Base-by-base conservation (phyloP, 1,140 invertebrate species). In the Aphelinus atriplicis region DNA sequence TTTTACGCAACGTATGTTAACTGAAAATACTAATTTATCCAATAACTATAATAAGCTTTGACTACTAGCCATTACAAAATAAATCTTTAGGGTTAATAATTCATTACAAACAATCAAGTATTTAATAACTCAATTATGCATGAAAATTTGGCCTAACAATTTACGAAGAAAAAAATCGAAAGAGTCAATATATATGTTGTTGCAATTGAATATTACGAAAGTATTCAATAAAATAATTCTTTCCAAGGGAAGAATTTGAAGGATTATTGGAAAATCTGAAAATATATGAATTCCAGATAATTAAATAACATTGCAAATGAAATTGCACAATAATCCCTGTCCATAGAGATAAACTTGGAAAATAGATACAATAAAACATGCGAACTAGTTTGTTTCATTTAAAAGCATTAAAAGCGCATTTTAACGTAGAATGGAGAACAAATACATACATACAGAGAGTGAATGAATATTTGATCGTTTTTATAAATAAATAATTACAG, bases 391-490 rank as follows among this genome's bases (percentile, higher is more conserved):
- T 51, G 43, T 55, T 67, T 47, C 10, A 26, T 2, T 73, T 55
- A 61, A 26, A 62, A 68, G 57, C 57, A 62, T 63, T 57, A 9
- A 10, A 68, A 47, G 5, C 9, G 6, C 47, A 53, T 51, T 42
- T 3, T 57, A 67, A 4, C 47, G n/a, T 50, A n/a, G 53, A 65
- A 55, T 43, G 5, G 61, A 43, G 4, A 48, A 47, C 26, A 42
- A 47, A 71, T 71, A 46, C 9, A 64, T 71, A 58, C 26, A 26
- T 26, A 26, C 64, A 47, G 1, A 63, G 56, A 26, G 26, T 26
- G 26, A 7, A 46, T 73, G 50, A 74, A 74, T 48, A 68, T 61
- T 68, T 74, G 65, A 68, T 26, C 56, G 64, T 74, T 74, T 68
- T 48, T 53, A 62, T 45, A 10, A 56, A 68, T 68, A 74, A 68